Percentiles rank a stretch among this genome's conserved stretches.
These are phyloP conservation scores for Leucophora obtusa DNA, from an alignment of 2,888 invertebrate species.

Conservation along the genomic window DNA sequence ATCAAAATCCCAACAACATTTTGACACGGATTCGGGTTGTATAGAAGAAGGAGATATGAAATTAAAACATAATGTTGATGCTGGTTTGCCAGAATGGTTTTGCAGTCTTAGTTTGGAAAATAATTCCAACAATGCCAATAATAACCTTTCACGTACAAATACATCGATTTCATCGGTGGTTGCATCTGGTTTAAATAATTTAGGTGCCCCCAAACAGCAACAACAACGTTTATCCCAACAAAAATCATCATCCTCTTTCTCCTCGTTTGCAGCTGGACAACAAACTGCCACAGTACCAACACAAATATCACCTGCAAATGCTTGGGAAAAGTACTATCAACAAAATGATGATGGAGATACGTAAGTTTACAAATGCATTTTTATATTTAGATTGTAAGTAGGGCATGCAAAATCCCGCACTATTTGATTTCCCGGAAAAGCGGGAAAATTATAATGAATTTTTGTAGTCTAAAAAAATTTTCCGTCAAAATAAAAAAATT, in stretches of 20 bases:
- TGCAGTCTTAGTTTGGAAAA: slow-evolving; percentile 81
- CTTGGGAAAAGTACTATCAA: slow-evolving; percentile 84
- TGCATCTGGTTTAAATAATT: slow-evolving; percentile 61
- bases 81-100: slow-evolving; percentile 82
- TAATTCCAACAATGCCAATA: slow-evolving; percentile 42
- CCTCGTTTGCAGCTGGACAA: slow-evolving; percentile 27
- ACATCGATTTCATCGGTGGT: slow-evolving; percentile 46
- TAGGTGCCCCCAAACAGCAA: slow-evolving; percentile 56
- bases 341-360: slow-evolving; percentile 93
- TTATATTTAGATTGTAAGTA: no score
- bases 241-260: slow-evolving; percentile 16
- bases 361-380: slow-evolving; percentile 81
- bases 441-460: no score
- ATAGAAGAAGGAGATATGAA: slow-evolving; percentile 78
- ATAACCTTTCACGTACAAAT: slow-evolving; percentile 40
- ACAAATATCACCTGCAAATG: slow-evolving; percentile 73
- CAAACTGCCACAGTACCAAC: slow-evolving; percentile 60
- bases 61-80: slow-evolving; percentile 84
- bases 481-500: no score
- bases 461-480: no score
- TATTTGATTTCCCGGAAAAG: no score
- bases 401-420: no score
- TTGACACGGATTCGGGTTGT: slow-evolving; percentile 69
- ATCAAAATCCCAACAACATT: no score
- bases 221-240: slow-evolving; percentile 34